Evolutionary conservation across 1,140 invertebrate species (phyloP).

Genomic region (Euwallacea fornicatus): DNA sequence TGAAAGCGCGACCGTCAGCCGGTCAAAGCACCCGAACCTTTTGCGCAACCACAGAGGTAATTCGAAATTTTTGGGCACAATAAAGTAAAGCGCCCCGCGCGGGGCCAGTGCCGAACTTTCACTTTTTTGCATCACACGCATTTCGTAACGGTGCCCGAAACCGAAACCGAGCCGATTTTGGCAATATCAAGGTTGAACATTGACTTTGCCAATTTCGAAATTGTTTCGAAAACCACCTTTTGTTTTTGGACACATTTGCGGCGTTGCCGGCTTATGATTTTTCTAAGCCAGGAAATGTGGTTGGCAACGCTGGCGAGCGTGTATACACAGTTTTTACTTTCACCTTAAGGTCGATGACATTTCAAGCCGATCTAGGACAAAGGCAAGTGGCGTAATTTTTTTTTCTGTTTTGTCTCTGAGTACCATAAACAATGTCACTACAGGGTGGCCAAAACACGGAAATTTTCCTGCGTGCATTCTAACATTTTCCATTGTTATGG

Average conservation of each 20-base stretch:
- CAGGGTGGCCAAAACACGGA: too few species aligned
- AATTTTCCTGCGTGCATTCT: too few species aligned
- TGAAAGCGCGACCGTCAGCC: slow-evolving; percentile 4
- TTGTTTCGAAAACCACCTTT: too few species aligned
- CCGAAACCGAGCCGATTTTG: slow-evolving; percentile 11
- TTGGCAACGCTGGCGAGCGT: neutral
- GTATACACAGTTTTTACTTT: slow-evolving; percentile 21
- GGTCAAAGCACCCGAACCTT: neutral
- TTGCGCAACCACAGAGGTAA: neutral
- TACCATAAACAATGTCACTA: too few species aligned
- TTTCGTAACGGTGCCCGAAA: too few species aligned
- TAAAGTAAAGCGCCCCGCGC: neutral
- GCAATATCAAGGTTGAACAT: slow-evolving; percentile 37
- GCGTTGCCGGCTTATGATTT: too few species aligned
- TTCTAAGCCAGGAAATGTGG: neutral
- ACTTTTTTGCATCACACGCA: slow-evolving; percentile 23
- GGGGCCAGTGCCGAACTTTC: slow-evolving; percentile 12
- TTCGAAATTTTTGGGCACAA: slow-evolving; percentile 19
- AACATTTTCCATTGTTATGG: too few species aligned
- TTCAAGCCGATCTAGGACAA: slow-evolving; percentile 22
- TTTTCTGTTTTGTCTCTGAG: too few species aligned
- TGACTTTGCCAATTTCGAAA: slow-evolving; percentile 23
- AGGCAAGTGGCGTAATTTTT: slow-evolving; percentile 31
- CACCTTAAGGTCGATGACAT: slow-evolving; percentile 31
- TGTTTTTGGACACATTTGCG: too few species aligned